phyloP scores from a whole-genome alignment of 2,113 vertebrate genomes.

The Anhinga anhinga region DNA sequence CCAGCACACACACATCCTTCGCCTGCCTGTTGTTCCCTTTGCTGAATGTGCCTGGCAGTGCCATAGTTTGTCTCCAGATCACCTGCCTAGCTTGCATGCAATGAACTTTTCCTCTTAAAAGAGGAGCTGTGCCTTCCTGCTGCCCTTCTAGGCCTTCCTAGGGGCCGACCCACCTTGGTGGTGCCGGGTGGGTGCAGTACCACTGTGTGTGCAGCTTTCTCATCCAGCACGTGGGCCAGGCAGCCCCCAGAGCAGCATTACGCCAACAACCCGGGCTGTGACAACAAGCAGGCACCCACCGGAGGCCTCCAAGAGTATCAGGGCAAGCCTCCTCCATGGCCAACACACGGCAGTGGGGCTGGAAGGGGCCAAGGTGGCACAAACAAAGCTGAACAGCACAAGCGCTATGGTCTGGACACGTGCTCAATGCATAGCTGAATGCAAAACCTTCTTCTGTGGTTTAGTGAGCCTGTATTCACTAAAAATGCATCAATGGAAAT shows the following conservation, averaged over 20 bases:
- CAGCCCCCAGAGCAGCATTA: not conserved
- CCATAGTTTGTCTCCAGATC: not conserved
- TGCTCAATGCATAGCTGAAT: not conserved
- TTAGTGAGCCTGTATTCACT: not conserved
- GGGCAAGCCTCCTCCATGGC: not conserved
- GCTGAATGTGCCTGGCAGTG: not conserved
- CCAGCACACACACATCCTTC: not conserved
- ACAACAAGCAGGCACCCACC: not conserved
- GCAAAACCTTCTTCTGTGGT: not conserved
- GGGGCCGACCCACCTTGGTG: not conserved
- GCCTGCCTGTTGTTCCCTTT: not conserved
- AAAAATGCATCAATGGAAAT: not conserved
- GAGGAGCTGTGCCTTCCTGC: not conserved
- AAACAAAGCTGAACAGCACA: not conserved
- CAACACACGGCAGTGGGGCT: accelerated
- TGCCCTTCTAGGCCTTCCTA: not conserved
- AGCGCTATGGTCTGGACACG: accelerated
- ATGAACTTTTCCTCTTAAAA: not conserved
- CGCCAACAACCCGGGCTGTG: not conserved
- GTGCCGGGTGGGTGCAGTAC: not conserved
- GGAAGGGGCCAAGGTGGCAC: not conserved
- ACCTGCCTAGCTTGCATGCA: not conserved
- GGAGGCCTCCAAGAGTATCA: not conserved
- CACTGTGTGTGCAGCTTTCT: accelerated
- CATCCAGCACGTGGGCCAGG: not conserved